A percentile compares a stretch with the other conserved stretches of the same genome.
phyloP scores from a whole-genome alignment of 2,113 vertebrate genomes.

The Passerina amoena region DNA sequence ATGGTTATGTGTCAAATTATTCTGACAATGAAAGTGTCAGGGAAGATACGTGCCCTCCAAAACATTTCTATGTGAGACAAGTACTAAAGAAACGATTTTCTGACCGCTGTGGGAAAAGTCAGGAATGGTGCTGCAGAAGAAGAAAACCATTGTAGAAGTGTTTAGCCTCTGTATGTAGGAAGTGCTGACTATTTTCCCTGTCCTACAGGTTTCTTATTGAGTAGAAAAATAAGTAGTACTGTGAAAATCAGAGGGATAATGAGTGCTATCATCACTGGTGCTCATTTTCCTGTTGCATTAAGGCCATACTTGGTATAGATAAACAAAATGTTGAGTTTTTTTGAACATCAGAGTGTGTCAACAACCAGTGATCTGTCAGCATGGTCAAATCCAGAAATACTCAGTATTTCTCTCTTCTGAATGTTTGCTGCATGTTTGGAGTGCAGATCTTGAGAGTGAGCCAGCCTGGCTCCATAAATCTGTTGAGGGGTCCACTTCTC shows the following conservation, averaged over 20 bases:
- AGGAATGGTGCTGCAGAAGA: not conserved
- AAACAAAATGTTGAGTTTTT: not conserved
- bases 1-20: not conserved
- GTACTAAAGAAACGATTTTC: not conserved
- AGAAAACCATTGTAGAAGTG: not conserved
- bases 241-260: not conserved
- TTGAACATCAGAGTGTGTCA: not conserved
- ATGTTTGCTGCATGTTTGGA: not conserved
- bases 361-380: not conserved
- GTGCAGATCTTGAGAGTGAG: not conserved
- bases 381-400: not conserved
- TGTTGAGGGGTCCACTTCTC: not conserved
- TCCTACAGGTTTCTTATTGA: not conserved
- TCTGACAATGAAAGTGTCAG: not conserved
- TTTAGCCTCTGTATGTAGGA: not conserved
- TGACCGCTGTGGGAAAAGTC: not conserved
- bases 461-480: not conserved
- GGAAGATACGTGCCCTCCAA: rapidly evolving
- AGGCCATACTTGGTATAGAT: not conserved
- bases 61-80: not conserved
- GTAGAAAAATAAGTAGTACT: not conserved
- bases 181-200: not conserved
- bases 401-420: not conserved
- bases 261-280: not conserved
- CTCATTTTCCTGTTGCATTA: not conserved